Percentiles rank a stretch among this genome's conserved stretches.
Conservation (phyloP, 2,113 vertebrate genomes). For the Poeciliopsis prolifica region DNA sequence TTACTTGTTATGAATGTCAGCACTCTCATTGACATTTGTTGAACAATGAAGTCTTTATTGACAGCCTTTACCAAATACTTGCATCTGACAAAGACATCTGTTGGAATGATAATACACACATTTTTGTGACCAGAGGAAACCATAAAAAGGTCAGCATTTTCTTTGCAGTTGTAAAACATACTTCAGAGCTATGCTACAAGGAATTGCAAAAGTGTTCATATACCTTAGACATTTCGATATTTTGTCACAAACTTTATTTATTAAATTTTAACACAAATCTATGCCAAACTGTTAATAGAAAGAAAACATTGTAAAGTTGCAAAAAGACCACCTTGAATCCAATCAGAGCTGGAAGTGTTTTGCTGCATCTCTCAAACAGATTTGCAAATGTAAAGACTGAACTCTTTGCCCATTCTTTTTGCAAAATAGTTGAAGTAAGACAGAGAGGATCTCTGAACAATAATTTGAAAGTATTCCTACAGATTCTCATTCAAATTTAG, state of each 20-base stretch:
- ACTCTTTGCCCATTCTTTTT: not conserved
- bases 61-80: conserved; percentile 55
- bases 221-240: not conserved
- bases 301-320: no score
- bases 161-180: conserved; percentile 2
- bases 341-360: not conserved
- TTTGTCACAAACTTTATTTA: not conserved
- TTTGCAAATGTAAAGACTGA: not conserved
- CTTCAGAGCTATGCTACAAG: not conserved
- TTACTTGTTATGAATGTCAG: conserved; percentile 64
- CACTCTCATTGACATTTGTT: conserved; percentile 66
- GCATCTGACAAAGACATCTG: conserved; percentile 59
- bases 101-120: conserved; percentile 40
- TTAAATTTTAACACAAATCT: not conserved
- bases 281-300: no score
- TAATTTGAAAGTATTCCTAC: no score
- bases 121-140: conserved; percentile 31
- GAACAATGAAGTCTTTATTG: conserved; percentile 67
- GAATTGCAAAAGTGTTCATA: not conserved
- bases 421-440: not conserved
- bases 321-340: not conserved
- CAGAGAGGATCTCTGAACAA: no score
- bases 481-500: no score
- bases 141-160: conserved; percentile 16
- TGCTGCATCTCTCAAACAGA: not conserved